These are phyloP conservation scores for Zosterops hypoxanthus DNA, from an alignment of 2,113 vertebrate genomes.

Conservation along the genomic window DNA sequence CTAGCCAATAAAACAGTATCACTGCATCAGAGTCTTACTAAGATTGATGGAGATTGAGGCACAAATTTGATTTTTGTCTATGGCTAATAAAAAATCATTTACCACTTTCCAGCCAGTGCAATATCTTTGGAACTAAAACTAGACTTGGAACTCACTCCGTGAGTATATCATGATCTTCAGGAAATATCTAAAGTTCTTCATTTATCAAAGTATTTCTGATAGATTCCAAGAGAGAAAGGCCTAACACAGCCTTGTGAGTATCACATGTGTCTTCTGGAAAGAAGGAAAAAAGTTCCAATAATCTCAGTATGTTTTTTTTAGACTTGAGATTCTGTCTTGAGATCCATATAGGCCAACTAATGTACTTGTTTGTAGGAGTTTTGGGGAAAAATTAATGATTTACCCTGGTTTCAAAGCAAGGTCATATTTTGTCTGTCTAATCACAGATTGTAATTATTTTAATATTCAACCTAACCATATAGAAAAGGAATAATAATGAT, in stretches of 20 bases:
- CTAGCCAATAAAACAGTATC: slow-evolving; percentile 52
- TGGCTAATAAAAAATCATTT: slow-evolving; percentile 68
- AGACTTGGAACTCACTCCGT: neutral
- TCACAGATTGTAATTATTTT: neutral
- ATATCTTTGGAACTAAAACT: slow-evolving; percentile 52
- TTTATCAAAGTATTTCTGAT: slow-evolving; percentile 56
- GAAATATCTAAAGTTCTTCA: slow-evolving; percentile 18
- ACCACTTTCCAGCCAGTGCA: slow-evolving; percentile 45
- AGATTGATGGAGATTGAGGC: slow-evolving; percentile 61
- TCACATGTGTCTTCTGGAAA: neutral
- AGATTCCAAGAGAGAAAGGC: neutral
- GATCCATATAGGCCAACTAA: neutral
- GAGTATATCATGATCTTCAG: slow-evolving; percentile 42
- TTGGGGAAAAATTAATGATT: neutral
- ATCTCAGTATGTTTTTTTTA: neutral
- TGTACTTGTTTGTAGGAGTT: neutral
- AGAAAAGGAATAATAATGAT: neutral
- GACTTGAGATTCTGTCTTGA: neutral
- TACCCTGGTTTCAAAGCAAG: neutral
- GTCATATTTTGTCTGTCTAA: neutral
- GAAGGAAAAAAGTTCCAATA: neutral
- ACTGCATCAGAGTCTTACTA: slow-evolving; percentile 26
- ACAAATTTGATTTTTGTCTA: slow-evolving; percentile 71
- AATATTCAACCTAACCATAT: neutral
- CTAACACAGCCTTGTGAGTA: neutral